Evolutionary conservation across 2,113 vertebrate species (phyloP), one percentile per base, ranked within the genome.

Genomic region (Halichoerus grypus): DNA sequence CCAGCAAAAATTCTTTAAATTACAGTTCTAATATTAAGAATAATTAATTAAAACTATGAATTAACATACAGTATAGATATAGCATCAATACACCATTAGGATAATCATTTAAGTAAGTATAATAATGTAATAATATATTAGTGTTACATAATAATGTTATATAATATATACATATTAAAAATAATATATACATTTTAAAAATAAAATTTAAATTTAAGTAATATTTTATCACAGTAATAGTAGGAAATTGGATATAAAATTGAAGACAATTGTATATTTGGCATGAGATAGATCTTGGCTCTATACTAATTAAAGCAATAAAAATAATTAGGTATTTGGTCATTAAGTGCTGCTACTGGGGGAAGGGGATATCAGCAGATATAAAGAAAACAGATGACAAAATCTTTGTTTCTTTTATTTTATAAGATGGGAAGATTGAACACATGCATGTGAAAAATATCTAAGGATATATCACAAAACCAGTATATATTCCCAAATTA

Each of bases 11-110:
- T 1, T 24, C 12, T 2, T 0, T 72, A 33, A 36, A 46, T 4
- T 87, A n/a, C 21, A 88, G 13, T 92, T 80, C 22, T 53, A 93
- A 93, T 49, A 97, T 87, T 86, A 76, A 84, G 3, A 96, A 80
- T 74, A 71, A 86, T 14, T 77, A 91, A 74, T 79, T 76, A 57
- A 96, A 88, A 86, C 1, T 31, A 14, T 33, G 46, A 94, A 12
- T 80, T 19, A 88, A 28, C 10, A 76, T 21, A 42, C 14, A 67
- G 11, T 36, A 1, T 55, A 76, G 72, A 76, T 46, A 49, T 31
- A 76, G 26, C 28, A 77, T 28, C 14, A 49, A 77, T 31, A 79
- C 1, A 69, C 5, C 8, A 81, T 83, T 83, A 80, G 1, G 51
- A 28, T 85, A 74, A 95, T n/a, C 9, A 84, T 81, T 61, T 79